Conservation (phyloP, 1,140 invertebrate species). For the Trachymyrmex cornetzi region DNA sequence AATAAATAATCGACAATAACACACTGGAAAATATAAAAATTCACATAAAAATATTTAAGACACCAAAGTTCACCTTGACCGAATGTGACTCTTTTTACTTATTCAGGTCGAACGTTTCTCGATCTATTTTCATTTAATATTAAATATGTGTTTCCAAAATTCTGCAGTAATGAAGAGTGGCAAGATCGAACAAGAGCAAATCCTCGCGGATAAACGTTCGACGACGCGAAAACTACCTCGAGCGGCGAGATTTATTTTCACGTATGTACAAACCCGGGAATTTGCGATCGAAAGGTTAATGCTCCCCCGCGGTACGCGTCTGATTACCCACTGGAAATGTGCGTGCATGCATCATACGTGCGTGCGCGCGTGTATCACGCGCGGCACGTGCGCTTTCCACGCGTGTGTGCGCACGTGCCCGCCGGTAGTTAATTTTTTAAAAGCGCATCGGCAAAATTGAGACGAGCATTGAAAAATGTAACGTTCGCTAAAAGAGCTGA, state of each 20-base stretch:
- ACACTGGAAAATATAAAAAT: neutral
- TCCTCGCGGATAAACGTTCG: neutral
- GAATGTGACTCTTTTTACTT: too few relatives aligned
- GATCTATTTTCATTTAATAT: too few relatives aligned
- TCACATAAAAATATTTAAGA: too few relatives aligned
- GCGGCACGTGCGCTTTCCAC: slow-evolving; percentile 71
- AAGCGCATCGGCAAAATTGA: slow-evolving; percentile 51
- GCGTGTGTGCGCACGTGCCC: slow-evolving; percentile 68
- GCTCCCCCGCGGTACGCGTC: slow-evolving; percentile 66
- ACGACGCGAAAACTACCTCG: slow-evolving; percentile 43
- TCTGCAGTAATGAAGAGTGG: neutral
- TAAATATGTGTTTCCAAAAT: neutral
- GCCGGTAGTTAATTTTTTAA: slow-evolving; percentile 70
- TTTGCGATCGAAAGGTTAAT: slow-evolving; percentile 75
- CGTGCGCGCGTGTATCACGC: slow-evolving; percentile 62
- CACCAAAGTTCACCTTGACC: too few relatives aligned
- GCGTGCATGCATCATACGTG: slow-evolving; percentile 68
- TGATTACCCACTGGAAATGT: slow-evolving; percentile 72
- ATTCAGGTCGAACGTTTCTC: too few relatives aligned
- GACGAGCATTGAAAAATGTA: slow-evolving; percentile 43
- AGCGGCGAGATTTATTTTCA: slow-evolving; percentile 65
- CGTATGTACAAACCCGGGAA: slow-evolving; percentile 61
- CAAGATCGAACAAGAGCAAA: neutral
- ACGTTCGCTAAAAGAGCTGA: slow-evolving; percentile 7
- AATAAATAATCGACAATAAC: neutral